A percentile compares a stretch with the other conserved stretches of the same genome.
Conservation (phyloP, 30 jellyfish, hydroid and myxozoan genomes). For the Nemopilema nomurai region DNA sequence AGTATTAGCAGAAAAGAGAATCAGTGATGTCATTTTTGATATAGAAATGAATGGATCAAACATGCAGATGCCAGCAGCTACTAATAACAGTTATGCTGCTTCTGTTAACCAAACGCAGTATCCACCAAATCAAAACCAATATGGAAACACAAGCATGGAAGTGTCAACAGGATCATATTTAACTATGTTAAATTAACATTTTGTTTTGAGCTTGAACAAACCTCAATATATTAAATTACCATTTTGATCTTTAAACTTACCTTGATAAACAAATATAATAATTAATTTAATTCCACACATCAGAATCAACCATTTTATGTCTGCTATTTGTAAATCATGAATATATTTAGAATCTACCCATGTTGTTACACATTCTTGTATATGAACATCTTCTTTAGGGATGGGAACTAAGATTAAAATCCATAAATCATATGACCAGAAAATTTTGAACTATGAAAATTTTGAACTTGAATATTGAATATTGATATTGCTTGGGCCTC, state of each 20-base stretch:
- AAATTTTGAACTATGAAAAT: background rate
- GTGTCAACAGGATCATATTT: background rate
- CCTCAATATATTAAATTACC: background rate
- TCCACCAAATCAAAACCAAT: background rate
- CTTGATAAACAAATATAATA: background rate
- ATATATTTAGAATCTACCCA: background rate
- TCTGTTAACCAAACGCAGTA: background rate
- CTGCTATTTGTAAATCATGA: background rate
- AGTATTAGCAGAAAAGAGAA: slow-evolving; percentile 25
- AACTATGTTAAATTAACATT: background rate
- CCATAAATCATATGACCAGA: background rate
- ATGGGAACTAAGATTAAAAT: background rate
- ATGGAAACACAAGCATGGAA: background rate
- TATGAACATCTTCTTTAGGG: background rate
- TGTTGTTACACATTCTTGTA: background rate
- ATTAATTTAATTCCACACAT: background rate
- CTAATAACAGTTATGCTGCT: background rate
- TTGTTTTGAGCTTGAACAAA: background rate
- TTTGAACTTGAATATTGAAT: background rate
- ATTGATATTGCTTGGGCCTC: background rate
- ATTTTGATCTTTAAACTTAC: background rate
- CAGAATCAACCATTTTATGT: background rate
- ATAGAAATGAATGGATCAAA: slow-evolving; percentile 35
- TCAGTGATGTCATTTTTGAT: slow-evolving; percentile 28
- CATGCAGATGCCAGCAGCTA: background rate